Percentiles rank a stretch among this genome's conserved stretches.
These are phyloP conservation scores for Micrasema longulum DNA, from an alignment of 1,140 invertebrate genomes.

Conservation along the genomic window DNA sequence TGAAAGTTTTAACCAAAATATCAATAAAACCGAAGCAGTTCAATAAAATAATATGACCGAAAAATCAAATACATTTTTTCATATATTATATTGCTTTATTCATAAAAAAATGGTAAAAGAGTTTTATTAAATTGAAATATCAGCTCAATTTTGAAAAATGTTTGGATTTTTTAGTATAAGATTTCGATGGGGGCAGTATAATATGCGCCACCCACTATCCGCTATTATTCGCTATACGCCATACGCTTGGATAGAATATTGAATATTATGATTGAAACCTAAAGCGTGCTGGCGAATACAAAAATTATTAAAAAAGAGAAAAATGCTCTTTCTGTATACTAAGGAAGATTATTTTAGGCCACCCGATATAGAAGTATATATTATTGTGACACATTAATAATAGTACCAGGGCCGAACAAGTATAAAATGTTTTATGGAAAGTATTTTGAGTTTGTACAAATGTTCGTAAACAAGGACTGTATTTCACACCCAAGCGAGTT, in stretches of 20 bases:
- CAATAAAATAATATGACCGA: too few species aligned
- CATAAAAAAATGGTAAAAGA: neutral
- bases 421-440: too few species aligned
- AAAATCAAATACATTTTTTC: too few species aligned
- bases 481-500: too few species aligned
- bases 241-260: constrained; percentile 46
- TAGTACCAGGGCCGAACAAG: too few species aligned
- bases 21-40: too few species aligned
- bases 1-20: too few species aligned
- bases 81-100: too few species aligned
- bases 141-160: constrained; percentile 31
- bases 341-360: constrained; percentile 19
- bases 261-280: constrained; percentile 55
- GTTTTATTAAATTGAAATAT: constrained; percentile 9
- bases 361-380: constrained; percentile 3
- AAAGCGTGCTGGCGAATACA: constrained; percentile 51
- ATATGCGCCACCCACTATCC: neutral
- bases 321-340: constrained; percentile 22
- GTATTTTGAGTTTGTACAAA: too few species aligned
- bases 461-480: too few species aligned
- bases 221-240: neutral
- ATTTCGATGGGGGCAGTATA: constrained; percentile 16
- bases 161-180: constrained; percentile 29
- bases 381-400: constrained; percentile 26
- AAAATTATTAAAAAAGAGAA: constrained; percentile 52